phyloP scores from a whole-genome alignment of 2,797 vertebrate species.

The Lacerta bilineata region DNA sequence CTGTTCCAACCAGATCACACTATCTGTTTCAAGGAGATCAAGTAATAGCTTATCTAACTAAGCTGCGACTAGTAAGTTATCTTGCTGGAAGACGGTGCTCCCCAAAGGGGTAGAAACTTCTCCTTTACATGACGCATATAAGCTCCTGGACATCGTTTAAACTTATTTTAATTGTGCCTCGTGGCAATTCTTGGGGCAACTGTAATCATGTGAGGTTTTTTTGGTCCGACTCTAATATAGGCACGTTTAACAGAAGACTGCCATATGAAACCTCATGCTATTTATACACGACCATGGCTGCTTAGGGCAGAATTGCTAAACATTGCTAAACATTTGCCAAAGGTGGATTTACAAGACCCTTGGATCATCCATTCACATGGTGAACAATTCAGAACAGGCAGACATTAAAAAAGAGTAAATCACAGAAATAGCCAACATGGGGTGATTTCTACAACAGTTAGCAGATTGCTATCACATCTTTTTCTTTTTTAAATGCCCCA shows the following conservation, averaged over 20 bases:
- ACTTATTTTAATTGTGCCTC: not conserved
- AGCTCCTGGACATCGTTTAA: not conserved
- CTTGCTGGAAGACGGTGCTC: not conserved
- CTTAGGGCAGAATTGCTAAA: not conserved
- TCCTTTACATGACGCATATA: not conserved
- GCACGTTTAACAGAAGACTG: not conserved
- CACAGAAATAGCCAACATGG: too few species aligned
- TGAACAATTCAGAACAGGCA: not conserved
- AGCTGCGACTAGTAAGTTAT: too few species aligned
- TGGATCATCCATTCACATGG: not conserved
- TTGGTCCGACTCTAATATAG: not conserved
- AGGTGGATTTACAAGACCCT: not conserved
- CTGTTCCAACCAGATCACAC: not conserved
- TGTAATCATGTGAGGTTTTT: too few species aligned
- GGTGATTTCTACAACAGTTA: too few species aligned
- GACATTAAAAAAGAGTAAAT: too few species aligned
- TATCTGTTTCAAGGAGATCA: not conserved
- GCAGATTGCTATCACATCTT: too few species aligned
- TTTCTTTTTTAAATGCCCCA: too few species aligned
- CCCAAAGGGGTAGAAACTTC: not conserved
- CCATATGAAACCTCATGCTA: not conserved
- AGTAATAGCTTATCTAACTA: not conserved
- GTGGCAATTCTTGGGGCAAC: not conserved
- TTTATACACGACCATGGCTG: not conserved
- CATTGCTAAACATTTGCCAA: not conserved